These are phyloP conservation scores for Alloplasta piceator DNA, from an alignment of 2,888 invertebrate species.

Conservation along the genomic window DNA sequence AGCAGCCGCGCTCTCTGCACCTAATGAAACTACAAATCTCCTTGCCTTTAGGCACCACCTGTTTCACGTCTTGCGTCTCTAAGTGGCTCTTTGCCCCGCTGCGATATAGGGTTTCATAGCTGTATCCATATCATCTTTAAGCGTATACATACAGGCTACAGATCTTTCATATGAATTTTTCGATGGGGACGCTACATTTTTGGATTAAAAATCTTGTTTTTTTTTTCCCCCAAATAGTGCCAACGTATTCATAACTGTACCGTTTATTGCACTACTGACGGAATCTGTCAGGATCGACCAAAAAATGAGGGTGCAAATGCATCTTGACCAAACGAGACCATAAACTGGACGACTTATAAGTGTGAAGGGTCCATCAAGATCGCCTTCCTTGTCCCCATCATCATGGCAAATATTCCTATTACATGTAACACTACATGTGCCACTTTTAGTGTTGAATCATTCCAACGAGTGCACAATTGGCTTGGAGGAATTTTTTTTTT, in stretches of 20 bases:
- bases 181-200: neutral
- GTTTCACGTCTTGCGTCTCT: conserved; percentile 73
- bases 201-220: neutral
- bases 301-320: too few species aligned
- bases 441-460: conserved; percentile 23
- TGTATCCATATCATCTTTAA: conserved; percentile 52
- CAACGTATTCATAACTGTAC: too few species aligned
- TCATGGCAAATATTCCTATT: conserved; percentile 2
- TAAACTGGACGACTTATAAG: too few species aligned
- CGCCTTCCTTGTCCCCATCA: conserved; percentile 15
- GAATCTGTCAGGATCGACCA: too few species aligned
- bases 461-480: conserved; percentile 24
- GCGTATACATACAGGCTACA: conserved; percentile 10
- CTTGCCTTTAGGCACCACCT: conserved; percentile 81
- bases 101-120: conserved; percentile 54
- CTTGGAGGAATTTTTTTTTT: conserved; percentile 22
- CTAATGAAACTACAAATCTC: conserved; percentile 84
- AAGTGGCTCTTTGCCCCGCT: conserved; percentile 55
- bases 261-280: too few species aligned
- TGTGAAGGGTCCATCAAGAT: neutral
- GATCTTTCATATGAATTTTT: neutral
- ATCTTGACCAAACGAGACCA: too few species aligned
- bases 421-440: neutral
- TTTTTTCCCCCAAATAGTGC: neutral
- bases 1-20: conserved; percentile 75